phyloP scores from a whole-genome alignment of 1,140 invertebrate species.

The Colletes gigas region DNA sequence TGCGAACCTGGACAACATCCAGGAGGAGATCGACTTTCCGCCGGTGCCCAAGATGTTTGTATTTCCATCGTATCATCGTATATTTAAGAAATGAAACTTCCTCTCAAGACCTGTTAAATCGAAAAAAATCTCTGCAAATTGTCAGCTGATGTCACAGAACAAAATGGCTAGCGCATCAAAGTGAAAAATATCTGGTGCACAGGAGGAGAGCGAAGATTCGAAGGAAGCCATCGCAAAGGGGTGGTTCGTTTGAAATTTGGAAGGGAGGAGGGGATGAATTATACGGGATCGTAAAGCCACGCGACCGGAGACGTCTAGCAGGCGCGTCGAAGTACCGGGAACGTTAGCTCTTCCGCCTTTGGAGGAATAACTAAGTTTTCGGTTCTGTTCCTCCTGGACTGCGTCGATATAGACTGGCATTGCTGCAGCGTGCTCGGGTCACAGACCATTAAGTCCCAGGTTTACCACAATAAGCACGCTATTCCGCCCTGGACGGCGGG shows the following conservation, averaged over 20 bases:
- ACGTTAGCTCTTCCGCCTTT: slow-evolving; percentile 74
- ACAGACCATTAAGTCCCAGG: slow-evolving; percentile 77
- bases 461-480: slow-evolving; percentile 76
- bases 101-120: too few species aligned
- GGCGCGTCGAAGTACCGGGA: slow-evolving; percentile 74
- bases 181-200: neutral
- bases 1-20: neutral
- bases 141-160: too few species aligned
- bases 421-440: slow-evolving; percentile 58
- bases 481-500: slow-evolving; percentile 72
- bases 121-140: too few species aligned
- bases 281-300: slow-evolving; percentile 77
- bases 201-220: neutral
- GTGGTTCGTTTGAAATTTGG: slow-evolving; percentile 45
- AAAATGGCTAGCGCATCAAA: too few species aligned
- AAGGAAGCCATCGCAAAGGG: slow-evolving; percentile 32
- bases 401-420: slow-evolving; percentile 13
- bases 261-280: slow-evolving; percentile 49
- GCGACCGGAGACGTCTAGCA: slow-evolving; percentile 78
- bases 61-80: too few species aligned
- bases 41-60: too few species aligned
- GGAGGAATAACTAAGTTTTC: slow-evolving; percentile 75
- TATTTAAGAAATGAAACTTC: too few species aligned
- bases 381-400: slow-evolving; percentile 30
- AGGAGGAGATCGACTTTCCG: too few species aligned